A percentile compares a stretch with the other conserved stretches of the same genome.
Evolutionary conservation across 2,113 vertebrate species (phyloP).

Genomic region (Pachyramphus minor): DNA sequence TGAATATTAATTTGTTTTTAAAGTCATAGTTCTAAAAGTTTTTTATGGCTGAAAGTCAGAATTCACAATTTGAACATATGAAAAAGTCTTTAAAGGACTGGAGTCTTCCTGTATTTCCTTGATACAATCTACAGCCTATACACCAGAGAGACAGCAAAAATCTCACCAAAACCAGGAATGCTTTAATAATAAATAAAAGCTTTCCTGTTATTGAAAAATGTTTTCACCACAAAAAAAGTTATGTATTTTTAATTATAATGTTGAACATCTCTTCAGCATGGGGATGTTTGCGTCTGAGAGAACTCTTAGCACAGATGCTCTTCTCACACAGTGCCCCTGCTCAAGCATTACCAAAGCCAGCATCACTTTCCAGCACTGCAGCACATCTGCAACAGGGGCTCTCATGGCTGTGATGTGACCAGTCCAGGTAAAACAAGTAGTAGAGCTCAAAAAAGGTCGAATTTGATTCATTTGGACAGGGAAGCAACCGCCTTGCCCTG

Average conservation of each 20-base stretch:
- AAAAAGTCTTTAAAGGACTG: background rate
- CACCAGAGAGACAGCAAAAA: slow-evolving; percentile 18
- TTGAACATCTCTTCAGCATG: background rate
- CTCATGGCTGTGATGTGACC: background rate
- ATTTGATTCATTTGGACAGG: background rate
- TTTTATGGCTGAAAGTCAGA: background rate
- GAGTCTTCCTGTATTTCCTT: background rate
- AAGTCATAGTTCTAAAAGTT: background rate
- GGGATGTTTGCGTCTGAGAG: background rate
- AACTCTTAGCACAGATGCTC: background rate
- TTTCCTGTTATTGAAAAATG: background rate
- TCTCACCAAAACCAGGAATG: background rate
- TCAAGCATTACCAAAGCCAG: background rate
- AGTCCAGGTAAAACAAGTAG: background rate
- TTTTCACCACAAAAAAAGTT: background rate
- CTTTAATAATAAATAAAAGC: slow-evolving; percentile 35
- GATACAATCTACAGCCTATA: background rate
- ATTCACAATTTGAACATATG: background rate
- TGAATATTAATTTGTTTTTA: background rate
- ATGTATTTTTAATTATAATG: background rate
- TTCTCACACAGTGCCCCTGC: background rate
- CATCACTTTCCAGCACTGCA: background rate
- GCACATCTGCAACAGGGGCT: background rate
- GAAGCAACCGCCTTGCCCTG: fast-evolving
- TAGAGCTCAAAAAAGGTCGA: background rate